A percentile compares a stretch with the other conserved stretches of the same genome.
phyloP scores from a whole-genome alignment of 2,113 vertebrate species.

The Alexandromys fortis region DNA sequence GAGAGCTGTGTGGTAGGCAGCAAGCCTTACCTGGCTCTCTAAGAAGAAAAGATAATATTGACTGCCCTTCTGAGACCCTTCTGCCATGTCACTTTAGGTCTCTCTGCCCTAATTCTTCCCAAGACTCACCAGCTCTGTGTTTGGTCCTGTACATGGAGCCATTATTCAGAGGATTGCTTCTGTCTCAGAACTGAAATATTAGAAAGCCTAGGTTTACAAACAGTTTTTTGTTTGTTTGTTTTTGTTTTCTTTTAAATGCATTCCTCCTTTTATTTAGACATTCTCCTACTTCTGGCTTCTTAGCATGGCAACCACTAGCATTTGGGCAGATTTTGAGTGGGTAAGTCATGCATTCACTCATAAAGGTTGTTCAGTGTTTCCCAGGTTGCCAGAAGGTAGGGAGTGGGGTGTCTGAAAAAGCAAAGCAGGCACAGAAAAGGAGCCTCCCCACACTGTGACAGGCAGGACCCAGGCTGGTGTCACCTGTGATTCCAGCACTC shows the following conservation, averaged over 20 bases:
- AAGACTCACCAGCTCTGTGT: not conserved
- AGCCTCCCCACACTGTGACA: fast-evolving
- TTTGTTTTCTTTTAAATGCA: not conserved
- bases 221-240: not conserved
- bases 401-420: not conserved
- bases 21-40: not conserved
- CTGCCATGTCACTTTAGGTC: not conserved
- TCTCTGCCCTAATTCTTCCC: not conserved
- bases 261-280: conserved; percentile 38
- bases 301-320: conserved; percentile 39
- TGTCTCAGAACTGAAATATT: conserved; percentile 26
- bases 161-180: not conserved
- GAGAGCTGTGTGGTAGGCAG: not conserved
- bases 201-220: conserved; percentile 27
- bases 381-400: conserved; percentile 29
- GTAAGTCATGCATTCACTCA: conserved; percentile 64
- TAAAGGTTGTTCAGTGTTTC: conserved; percentile 4
- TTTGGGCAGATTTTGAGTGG: conserved; percentile 53
- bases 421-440: conserved; percentile 1
- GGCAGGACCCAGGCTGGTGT: not conserved
- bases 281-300: conserved; percentile 14
- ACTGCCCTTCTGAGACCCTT: not conserved
- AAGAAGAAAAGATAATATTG: not conserved
- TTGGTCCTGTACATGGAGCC: not conserved
- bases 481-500: not conserved